Percentiles rank a stretch among this genome's conserved stretches.
phyloP scores from a whole-genome alignment of 2,113 vertebrate genomes.

The Tragelaphus buxtoni region DNA sequence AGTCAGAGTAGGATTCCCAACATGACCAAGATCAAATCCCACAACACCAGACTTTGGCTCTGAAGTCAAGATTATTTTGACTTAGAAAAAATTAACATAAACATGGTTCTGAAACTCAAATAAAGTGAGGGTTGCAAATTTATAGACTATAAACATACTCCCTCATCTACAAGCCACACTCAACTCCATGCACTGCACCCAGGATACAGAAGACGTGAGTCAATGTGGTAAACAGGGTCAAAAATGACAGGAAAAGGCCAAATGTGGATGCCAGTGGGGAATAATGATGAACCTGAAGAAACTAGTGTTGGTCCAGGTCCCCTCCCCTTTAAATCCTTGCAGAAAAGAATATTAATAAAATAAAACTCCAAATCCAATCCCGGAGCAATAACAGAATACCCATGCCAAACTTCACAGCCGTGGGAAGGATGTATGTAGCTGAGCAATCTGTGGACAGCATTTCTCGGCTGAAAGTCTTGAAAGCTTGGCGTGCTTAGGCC shows the following conservation, averaged over 20 bases:
- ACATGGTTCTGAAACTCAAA: neutral
- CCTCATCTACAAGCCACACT: neutral
- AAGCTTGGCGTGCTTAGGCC: conserved; percentile 30
- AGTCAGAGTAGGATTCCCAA: neutral
- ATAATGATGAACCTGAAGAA: conserved; percentile 7
- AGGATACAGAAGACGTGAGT: neutral
- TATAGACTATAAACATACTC: neutral
- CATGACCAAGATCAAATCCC: neutral
- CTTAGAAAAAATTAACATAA: neutral
- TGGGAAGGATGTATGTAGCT: conserved; percentile 37
- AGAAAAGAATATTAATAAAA: conserved; percentile 69
- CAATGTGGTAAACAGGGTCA: neutral
- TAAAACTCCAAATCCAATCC: conserved; percentile 50
- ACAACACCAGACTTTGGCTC: neutral
- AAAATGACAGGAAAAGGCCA: conserved; percentile 31
- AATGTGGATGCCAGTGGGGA: neutral
- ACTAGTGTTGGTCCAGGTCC: neutral
- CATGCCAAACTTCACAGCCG: conserved; percentile 17
- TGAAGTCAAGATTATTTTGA: conserved; percentile 17
- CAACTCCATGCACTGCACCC: neutral
- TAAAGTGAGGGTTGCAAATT: neutral
- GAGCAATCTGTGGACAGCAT: conserved; percentile 43
- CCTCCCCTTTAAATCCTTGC: neutral
- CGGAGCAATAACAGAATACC: conserved; percentile 41
- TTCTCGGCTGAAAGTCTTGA: conserved; percentile 50